These are phyloP conservation scores for Epinephelus cyanopodus DNA, from an alignment of 2,113 vertebrate genomes.

Conservation along the genomic window DNA sequence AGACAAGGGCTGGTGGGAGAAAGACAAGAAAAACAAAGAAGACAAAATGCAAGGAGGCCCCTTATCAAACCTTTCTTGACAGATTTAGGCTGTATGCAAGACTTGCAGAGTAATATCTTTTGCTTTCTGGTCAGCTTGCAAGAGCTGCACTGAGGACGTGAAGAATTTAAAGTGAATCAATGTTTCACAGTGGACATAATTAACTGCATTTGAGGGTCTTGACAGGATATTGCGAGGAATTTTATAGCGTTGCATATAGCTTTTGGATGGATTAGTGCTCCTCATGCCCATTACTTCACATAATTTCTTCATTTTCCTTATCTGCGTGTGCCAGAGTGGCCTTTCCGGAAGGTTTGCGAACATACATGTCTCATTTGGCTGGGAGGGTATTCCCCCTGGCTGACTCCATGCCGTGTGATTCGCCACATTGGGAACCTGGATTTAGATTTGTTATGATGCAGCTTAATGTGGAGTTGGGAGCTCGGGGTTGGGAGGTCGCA, in stretches of 20 bases:
- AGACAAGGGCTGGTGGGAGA: conserved; percentile 77
- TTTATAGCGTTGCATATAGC: conserved; percentile 42
- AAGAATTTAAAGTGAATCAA: conserved; percentile 71
- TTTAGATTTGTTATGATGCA: conserved; percentile 57
- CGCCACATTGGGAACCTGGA: conserved; percentile 34
- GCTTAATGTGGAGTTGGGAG: conserved; percentile 31
- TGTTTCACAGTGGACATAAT: conserved; percentile 70
- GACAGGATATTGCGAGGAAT: conserved; percentile 61
- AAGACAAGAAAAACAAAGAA: conserved; percentile 54
- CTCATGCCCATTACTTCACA: conserved; percentile 60
- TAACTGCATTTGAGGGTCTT: conserved; percentile 70
- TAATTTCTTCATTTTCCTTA: conserved; percentile 63
- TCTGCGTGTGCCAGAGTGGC: conserved; percentile 56
- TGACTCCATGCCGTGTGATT: conserved; percentile 35
- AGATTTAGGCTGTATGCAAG: conserved; percentile 82
- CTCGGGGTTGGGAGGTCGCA: conserved; percentile 20
- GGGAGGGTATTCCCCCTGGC: conserved; percentile 50
- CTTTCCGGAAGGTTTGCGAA: conserved; percentile 33
- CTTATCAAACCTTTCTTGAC: conserved; percentile 84
- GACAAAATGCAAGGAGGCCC: conserved; percentile 78
- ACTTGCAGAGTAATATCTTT: conserved; percentile 76
- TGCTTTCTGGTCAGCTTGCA: conserved; percentile 67
- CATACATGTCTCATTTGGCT: conserved; percentile 52
- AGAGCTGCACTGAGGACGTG: conserved; percentile 46
- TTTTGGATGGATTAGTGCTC: conserved; percentile 64